Conservation (phyloP, 2,113 vertebrate genomes). For the Mesembrinibis cayennensis region DNA sequence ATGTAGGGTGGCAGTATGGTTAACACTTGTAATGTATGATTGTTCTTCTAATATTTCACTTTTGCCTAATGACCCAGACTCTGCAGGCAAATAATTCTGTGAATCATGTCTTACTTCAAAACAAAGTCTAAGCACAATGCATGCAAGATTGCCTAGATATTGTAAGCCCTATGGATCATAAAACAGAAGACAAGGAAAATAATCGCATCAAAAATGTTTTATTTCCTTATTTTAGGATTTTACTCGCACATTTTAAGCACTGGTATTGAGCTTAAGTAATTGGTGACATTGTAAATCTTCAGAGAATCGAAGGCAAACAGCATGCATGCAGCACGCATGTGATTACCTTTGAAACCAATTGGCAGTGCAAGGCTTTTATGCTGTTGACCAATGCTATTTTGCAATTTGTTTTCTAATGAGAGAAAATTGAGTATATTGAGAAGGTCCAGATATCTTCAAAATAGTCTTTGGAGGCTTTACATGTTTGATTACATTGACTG, state of each 20-base stretch:
- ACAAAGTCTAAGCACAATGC: neutral
- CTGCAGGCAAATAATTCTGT: neutral
- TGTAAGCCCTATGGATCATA: neutral
- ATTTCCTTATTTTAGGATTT: neutral
- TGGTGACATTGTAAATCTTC: neutral
- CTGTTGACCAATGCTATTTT: neutral
- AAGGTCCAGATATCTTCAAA: neutral
- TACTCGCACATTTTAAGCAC: neutral
- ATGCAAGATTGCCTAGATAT: neutral
- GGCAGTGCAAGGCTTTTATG: neutral
- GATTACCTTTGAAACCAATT: neutral
- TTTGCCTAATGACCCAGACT: neutral
- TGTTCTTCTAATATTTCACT: neutral
- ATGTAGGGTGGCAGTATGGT: neutral
- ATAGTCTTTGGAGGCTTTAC: neutral
- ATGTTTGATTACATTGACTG: neutral
- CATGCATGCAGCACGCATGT: fast-evolving
- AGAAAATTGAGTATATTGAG: neutral
- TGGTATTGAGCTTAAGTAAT: neutral
- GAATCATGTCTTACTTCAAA: slow-evolving; percentile 6
- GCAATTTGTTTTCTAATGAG: neutral
- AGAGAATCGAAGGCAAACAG: neutral
- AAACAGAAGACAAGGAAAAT: slow-evolving; percentile 34
- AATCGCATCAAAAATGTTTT: neutral
- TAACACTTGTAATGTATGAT: slow-evolving; percentile 12